Conservation (phyloP, 2,797 vertebrate species). For the Adrianichthys oophorus region DNA sequence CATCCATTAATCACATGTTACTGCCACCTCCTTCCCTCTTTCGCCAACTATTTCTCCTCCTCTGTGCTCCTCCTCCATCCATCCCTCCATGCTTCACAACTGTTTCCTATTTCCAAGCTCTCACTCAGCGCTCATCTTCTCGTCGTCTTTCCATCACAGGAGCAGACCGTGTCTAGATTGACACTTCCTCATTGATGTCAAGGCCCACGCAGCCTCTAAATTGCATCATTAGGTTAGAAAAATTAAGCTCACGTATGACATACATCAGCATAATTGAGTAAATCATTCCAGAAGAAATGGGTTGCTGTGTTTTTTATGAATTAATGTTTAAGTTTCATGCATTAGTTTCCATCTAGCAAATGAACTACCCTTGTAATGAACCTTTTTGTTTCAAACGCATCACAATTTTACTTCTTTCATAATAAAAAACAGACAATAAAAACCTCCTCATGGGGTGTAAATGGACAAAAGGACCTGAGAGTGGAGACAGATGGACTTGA, state of each 20-base stretch:
- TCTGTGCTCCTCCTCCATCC: constrained; percentile 58
- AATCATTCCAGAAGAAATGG: not conserved
- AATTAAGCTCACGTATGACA: constrained; percentile 1
- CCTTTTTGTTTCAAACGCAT: too few species aligned
- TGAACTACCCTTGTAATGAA: not conserved
- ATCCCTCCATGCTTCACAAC: constrained; percentile 54
- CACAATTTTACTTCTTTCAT: too few species aligned
- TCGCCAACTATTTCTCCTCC: constrained; percentile 69
- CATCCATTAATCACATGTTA: constrained; percentile 77
- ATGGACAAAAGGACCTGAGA: too few species aligned
- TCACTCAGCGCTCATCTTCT: constrained; percentile 28
- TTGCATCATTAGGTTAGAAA: constrained; percentile 11
- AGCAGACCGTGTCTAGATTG: constrained; percentile 23
- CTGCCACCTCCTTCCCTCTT: constrained; percentile 67
- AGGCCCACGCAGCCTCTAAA: constrained; percentile 12
- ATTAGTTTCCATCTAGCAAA: not conserved
- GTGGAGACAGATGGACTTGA: too few species aligned
- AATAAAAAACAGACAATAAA: too few species aligned
- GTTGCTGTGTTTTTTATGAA: not conserved
- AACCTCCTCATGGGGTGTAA: too few species aligned
- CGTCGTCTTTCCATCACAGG: constrained; percentile 27
- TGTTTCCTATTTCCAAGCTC: constrained; percentile 54
- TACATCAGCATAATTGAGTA: constrained; percentile 8
- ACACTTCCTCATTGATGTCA: constrained; percentile 10
- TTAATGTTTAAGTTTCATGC: not conserved